phyloP scores from a whole-genome alignment of 2,113 vertebrate genomes.

The Desmodus rotundus region DNA sequence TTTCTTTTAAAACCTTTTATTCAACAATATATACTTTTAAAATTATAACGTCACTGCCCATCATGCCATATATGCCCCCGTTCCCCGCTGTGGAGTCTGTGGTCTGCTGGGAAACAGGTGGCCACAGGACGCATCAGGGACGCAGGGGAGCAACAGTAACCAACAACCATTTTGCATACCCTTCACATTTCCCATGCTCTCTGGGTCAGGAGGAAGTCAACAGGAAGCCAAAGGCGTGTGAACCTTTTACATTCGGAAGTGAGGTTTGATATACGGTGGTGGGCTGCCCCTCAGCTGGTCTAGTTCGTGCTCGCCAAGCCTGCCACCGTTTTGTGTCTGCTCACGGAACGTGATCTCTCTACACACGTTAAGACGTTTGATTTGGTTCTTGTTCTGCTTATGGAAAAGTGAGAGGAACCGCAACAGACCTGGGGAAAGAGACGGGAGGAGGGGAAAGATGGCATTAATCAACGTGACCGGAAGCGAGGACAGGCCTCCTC shows the following conservation, averaged over 20 bases:
- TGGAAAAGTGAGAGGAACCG: conserved; percentile 83
- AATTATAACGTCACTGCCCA: conserved; percentile 75
- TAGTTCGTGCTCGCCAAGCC: conserved; percentile 70
- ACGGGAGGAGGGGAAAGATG: conserved; percentile 77
- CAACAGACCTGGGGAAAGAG: conserved; percentile 79
- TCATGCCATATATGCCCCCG: conserved; percentile 41
- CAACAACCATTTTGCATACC: conserved; percentile 74
- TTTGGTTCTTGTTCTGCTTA: conserved; percentile 85
- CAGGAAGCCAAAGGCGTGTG: conserved; percentile 81
- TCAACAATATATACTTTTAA: conserved; percentile 84
- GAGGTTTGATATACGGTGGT: conserved; percentile 73
- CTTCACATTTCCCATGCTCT: conserved; percentile 77
- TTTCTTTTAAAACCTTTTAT: conserved; percentile 84
- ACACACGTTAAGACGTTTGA: conserved; percentile 72
- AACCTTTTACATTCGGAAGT: conserved; percentile 76
- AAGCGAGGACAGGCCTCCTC: background rate
- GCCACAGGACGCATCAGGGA: background rate
- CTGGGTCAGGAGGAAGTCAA: conserved; percentile 80
- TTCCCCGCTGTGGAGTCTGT: conserved; percentile 35
- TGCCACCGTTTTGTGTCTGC: conserved; percentile 71
- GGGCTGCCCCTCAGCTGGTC: conserved; percentile 65
- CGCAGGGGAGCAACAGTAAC: conserved; percentile 62
- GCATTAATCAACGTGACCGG: conserved; percentile 60
- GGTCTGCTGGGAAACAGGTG: conserved; percentile 12
- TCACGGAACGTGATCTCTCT: conserved; percentile 70